Evolutionary conservation across 2,888 invertebrate species (phyloP).

Genomic region (Esperia sulphurella): DNA sequence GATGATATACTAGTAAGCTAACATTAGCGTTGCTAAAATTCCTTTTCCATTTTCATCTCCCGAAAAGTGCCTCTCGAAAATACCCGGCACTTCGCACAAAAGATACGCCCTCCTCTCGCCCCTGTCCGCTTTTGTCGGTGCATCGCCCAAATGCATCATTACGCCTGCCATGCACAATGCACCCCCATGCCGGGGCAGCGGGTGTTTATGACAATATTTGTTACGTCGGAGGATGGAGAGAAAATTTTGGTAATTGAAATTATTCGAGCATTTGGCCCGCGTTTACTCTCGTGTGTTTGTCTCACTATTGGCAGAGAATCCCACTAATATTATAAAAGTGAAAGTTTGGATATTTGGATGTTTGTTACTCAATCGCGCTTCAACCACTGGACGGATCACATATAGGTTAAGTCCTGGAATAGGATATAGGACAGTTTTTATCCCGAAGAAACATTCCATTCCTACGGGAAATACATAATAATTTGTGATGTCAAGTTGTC

Average conservation of each 20-base stretch:
- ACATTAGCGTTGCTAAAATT: conserved; percentile 1
- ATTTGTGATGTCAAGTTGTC: too few relatives aligned
- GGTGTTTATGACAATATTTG: conserved; percentile 26
- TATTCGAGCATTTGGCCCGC: not conserved
- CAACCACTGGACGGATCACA: too few relatives aligned
- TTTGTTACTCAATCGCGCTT: too few relatives aligned
- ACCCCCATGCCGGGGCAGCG: conserved; percentile 21
- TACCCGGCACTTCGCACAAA: conserved; percentile 4
- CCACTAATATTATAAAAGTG: too few relatives aligned
- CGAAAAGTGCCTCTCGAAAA: conserved; percentile 16
- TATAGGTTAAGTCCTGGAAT: too few relatives aligned
- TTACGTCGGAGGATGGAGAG: not conserved
- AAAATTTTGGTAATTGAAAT: conserved; percentile 13
- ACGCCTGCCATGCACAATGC: conserved; percentile 40
- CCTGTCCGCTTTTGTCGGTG: conserved; percentile 28
- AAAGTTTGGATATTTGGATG: too few relatives aligned
- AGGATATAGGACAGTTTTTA: too few relatives aligned
- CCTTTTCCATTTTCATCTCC: conserved; percentile 13
- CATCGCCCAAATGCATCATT: conserved; percentile 57
- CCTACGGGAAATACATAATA: too few relatives aligned
- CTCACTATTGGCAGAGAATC: too few relatives aligned
- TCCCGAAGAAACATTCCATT: too few relatives aligned
- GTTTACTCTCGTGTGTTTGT: too few relatives aligned
- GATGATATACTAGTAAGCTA: too few relatives aligned
- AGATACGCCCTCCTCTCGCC: not conserved